phyloP scores from a whole-genome alignment of 2,797 vertebrate species.

The Diplodus puntazzo region DNA sequence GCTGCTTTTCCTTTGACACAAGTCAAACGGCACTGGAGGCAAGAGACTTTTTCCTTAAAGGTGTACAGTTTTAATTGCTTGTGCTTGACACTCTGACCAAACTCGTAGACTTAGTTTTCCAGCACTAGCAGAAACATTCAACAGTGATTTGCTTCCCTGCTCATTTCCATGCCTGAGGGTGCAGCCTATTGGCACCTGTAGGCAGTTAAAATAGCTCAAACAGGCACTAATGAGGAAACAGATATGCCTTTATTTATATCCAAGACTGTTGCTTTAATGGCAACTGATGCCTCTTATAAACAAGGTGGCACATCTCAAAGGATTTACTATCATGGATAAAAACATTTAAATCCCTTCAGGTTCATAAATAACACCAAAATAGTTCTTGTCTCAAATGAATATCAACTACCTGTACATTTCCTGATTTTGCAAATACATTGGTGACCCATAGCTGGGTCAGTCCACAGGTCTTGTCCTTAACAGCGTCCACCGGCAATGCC shows the following conservation, averaged over 20 bases:
- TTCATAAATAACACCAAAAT: neutral
- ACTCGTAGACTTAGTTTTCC: constrained; percentile 41
- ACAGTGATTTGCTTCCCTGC: constrained; percentile 40
- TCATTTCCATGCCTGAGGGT: constrained; percentile 39
- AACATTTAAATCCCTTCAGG: neutral
- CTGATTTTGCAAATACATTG: constrained; percentile 6
- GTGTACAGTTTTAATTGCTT: constrained; percentile 56
- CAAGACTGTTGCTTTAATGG: neutral
- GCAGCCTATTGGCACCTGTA: constrained; percentile 28
- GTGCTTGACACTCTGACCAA: constrained; percentile 40
- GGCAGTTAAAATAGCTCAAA: constrained; percentile 33
- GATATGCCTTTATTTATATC: constrained; percentile 48
- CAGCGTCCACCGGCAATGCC: constrained; percentile 22
- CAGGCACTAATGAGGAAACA: constrained; percentile 38
- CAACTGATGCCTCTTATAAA: neutral
- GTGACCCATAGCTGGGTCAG: neutral
- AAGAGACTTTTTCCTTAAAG: constrained; percentile 49
- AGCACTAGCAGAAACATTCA: constrained; percentile 36
- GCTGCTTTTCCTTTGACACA: constrained; percentile 35
- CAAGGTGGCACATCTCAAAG: neutral
- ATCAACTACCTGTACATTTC: neutral
- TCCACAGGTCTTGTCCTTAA: constrained; percentile 12
- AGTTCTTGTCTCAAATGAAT: neutral
- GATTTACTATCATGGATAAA: neutral
- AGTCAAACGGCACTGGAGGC: constrained; percentile 14